A percentile compares a stretch with the other conserved stretches of the same genome.
phyloP scores from a whole-genome alignment of 2,797 vertebrate species.

The Myotis myotis region DNA sequence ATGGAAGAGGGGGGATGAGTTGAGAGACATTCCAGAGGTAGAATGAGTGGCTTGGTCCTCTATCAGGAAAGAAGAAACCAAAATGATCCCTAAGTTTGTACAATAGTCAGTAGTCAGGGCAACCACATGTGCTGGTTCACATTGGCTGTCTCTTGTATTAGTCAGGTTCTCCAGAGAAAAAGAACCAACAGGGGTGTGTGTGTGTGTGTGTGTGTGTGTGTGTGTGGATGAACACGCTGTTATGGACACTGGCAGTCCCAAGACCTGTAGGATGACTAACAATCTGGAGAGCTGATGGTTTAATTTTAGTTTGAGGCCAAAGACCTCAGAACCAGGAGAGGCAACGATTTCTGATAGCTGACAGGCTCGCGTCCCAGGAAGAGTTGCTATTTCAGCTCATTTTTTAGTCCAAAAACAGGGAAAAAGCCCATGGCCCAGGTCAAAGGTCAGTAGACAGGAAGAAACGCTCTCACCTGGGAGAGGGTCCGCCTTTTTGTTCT shows the following conservation, averaged over 20 bases:
- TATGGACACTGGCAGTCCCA: not conserved
- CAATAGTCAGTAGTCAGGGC: not conserved
- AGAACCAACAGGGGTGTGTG: not conserved
- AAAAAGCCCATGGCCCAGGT: not conserved
- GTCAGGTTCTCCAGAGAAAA: not conserved
- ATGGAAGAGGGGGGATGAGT: rapidly evolving
- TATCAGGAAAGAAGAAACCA: not conserved
- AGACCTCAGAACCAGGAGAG: not conserved
- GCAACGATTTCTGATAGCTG: not conserved
- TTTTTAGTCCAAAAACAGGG: not conserved
- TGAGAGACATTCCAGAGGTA: not conserved
- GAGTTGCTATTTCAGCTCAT: not conserved
- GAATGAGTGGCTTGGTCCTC: not conserved
- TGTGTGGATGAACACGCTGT: rapidly evolving
- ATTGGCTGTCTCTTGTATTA: not conserved
- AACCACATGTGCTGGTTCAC: not conserved
- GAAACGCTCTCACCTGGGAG: not conserved
- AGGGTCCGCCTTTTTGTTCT: not conserved
- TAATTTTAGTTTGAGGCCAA: not conserved
- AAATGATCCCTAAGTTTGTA: not conserved
- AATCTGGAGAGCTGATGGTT: not conserved
- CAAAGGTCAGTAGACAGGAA: not conserved
- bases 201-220: not conserved
- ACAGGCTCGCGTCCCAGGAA: not conserved
- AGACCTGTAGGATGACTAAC: not conserved